Conservation (phyloP, 2,888 invertebrate genomes). For the Antheraea yamamai region DNA sequence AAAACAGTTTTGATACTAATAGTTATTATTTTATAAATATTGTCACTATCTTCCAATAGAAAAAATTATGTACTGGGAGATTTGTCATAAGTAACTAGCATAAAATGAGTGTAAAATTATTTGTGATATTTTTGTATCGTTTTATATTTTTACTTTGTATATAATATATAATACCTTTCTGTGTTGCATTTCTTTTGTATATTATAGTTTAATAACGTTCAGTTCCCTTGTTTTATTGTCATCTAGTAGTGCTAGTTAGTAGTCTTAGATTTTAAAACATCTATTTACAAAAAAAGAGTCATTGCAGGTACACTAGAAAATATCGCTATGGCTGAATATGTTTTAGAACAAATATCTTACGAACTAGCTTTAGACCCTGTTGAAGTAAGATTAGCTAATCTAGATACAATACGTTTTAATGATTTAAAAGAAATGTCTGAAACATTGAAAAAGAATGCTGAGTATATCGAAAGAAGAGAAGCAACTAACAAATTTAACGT, state of each 20-base stretch:
- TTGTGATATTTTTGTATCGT: no score
- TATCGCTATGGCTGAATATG: constrained; percentile 77
- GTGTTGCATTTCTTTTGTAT: no score
- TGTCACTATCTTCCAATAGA: no score
- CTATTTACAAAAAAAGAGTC: not conserved
- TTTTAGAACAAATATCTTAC: constrained; percentile 84
- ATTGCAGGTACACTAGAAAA: constrained; percentile 75
- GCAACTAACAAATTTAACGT: constrained; percentile 79
- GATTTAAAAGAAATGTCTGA: constrained; percentile 71
- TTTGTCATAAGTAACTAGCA: no score
- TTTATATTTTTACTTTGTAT: no score
- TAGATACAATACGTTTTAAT: constrained; percentile 45
- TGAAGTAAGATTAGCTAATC: constrained; percentile 79
- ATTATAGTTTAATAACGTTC: no score
- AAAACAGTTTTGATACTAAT: no score
- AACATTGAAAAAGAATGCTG: constrained; percentile 74
- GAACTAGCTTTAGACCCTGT: constrained; percentile 78
- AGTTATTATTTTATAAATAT: no score
- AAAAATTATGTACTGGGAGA: no score
- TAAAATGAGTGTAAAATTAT: no score
- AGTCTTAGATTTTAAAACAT: not conserved
- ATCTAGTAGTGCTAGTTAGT: not conserved
- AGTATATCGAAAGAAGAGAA: constrained; percentile 67
- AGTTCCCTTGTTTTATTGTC: not conserved
- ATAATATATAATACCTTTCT: no score